A percentile compares a stretch with the other conserved stretches of the same genome.
Evolutionary conservation across 2,797 vertebrate genomes (phyloP).

Genomic region (Cottoperca gobio): DNA sequence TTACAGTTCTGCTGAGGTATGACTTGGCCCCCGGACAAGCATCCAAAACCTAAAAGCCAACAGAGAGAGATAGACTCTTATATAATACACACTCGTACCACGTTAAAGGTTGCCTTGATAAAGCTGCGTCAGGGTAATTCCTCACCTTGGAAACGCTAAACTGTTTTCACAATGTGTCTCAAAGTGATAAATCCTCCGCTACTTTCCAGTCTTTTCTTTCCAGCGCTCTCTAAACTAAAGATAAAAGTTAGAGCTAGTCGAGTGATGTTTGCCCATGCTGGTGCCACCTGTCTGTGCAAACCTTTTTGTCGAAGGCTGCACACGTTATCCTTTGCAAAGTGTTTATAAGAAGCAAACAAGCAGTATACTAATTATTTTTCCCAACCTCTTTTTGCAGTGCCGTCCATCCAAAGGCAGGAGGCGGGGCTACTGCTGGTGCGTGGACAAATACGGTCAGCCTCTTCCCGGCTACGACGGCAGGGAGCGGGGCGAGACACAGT

Average conservation of each 20-base stretch:
- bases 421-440: slow-evolving; percentile 96
- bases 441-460: slow-evolving; percentile 95
- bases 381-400: slow-evolving; percentile 83
- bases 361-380: neutral
- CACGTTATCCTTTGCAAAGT: neutral
- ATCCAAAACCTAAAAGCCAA: slow-evolving; percentile 49
- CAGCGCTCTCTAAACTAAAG: slow-evolving; percentile 7
- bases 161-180: slow-evolving; percentile 57
- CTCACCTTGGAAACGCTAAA: slow-evolving; percentile 58
- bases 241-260: slow-evolving; percentile 14
- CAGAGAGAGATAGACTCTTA: slow-evolving; percentile 33
- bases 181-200: slow-evolving; percentile 38
- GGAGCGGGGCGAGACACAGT: slow-evolving; percentile 89
- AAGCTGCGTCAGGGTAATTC: slow-evolving; percentile 53
- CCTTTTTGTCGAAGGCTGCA: slow-evolving; percentile 5
- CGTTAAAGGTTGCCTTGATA: slow-evolving; percentile 47
- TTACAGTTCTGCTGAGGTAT: slow-evolving; percentile 65
- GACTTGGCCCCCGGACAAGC: slow-evolving; percentile 64
- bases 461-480: slow-evolving; percentile 88
- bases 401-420: slow-evolving; percentile 95
- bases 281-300: slow-evolving; percentile 24
- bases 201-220: neutral
- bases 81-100: slow-evolving; percentile 37
- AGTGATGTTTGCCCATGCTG: slow-evolving; percentile 12
- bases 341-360: slow-evolving; percentile 12